These are phyloP conservation scores for Brachionus asplanchnoidis DNA, from an alignment of 1,140 invertebrate species.

Conservation along the genomic window DNA sequence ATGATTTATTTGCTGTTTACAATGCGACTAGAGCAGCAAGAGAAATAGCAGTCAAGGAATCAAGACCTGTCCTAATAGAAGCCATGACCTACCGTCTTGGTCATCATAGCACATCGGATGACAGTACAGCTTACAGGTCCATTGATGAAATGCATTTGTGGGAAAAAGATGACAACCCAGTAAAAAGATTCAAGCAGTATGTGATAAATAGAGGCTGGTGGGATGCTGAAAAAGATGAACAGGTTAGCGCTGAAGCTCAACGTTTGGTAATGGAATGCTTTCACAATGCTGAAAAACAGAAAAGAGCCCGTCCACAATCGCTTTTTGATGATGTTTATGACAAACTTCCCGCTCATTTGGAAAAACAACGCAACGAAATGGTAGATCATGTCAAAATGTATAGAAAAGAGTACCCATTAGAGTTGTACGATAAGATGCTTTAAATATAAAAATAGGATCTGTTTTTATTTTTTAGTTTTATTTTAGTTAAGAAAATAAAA, in stretches of 20 bases:
- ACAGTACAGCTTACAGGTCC: constrained; percentile 87
- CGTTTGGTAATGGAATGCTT: constrained; percentile 21
- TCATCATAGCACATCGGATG: constrained; percentile 97
- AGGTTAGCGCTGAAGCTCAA: background rate
- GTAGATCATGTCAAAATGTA: constrained; percentile 37
- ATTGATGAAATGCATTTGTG: constrained; percentile 72
- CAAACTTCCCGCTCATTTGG: constrained; percentile 10
- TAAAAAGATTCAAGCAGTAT: constrained; percentile 73
- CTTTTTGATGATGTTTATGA: constrained; percentile 26
- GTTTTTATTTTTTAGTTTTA: background rate
- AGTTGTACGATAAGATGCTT: constrained; percentile 1
- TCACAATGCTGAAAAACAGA: background rate
- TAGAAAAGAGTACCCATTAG: constrained; percentile 26
- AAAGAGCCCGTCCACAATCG: background rate
- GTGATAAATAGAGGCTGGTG: constrained; percentile 55
- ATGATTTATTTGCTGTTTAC: constrained; percentile 90
- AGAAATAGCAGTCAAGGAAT: constrained; percentile 69
- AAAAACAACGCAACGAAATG: constrained; percentile 12
- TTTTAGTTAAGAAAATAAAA: background rate
- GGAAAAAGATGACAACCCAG: constrained; percentile 74
- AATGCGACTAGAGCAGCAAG: constrained; percentile 79
- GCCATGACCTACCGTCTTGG: constrained; percentile 88
- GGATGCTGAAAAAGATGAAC: background rate
- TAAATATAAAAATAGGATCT: background rate
- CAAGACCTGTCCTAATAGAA: constrained; percentile 87